phyloP scores from a whole-genome alignment of 92 coral and sea anemone genomes.

The Blastomussa wellsi region DNA sequence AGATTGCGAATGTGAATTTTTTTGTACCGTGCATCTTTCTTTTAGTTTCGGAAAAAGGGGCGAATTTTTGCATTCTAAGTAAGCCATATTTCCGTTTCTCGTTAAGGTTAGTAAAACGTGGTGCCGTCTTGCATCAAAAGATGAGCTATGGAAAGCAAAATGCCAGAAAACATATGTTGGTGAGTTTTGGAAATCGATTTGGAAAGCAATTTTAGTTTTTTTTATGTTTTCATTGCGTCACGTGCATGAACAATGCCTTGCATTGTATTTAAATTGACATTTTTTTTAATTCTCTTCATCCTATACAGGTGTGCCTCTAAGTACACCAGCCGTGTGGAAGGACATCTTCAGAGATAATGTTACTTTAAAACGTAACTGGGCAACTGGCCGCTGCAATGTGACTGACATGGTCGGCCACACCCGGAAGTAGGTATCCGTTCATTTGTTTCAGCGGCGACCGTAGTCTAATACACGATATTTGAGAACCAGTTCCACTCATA shows the following conservation, averaged over 20 bases:
- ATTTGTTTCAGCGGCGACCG: background rate
- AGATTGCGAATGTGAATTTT: too few species aligned
- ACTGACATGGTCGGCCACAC: slow-evolving; percentile 89
- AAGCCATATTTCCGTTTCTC: background rate
- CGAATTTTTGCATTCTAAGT: background rate
- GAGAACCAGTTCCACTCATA: background rate
- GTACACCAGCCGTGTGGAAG: slow-evolving; percentile 86
- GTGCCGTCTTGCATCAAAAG: slow-evolving; percentile 85
- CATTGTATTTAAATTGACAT: background rate
- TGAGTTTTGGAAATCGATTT: slow-evolving; percentile 22
- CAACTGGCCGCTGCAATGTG: slow-evolving; percentile 80
- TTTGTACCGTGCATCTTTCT: too few species aligned
- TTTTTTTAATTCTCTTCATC: background rate
- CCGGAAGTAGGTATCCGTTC: slow-evolving; percentile 63
- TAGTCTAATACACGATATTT: background rate
- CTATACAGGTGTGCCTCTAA: slow-evolving; percentile 77
- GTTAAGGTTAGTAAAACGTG: slow-evolving; percentile 93
- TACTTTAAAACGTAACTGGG: slow-evolving; percentile 91
- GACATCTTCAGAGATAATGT: slow-evolving; percentile 81
- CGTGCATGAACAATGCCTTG: background rate
- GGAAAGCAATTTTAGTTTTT: background rate
- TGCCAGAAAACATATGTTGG: slow-evolving; percentile 85
- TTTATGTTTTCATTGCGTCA: background rate
- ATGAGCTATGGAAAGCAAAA: slow-evolving; percentile 92
- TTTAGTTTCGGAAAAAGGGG: too few species aligned